These are phyloP conservation scores for Brachypteracias leptosomus DNA, from an alignment of 2,113 vertebrate genomes.

Conservation along the genomic window DNA sequence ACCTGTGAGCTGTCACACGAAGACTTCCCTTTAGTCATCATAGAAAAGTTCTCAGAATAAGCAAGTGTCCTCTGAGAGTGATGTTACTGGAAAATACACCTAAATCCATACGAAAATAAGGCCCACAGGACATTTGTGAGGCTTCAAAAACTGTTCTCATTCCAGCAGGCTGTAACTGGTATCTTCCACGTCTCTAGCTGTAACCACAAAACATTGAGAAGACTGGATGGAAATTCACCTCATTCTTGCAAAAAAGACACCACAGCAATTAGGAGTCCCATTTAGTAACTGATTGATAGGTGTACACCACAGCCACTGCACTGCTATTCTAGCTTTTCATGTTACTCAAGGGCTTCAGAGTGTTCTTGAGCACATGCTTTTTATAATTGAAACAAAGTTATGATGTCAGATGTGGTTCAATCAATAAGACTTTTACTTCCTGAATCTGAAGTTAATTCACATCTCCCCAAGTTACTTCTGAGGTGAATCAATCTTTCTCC, in stretches of 20 bases:
- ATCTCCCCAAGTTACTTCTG: background rate
- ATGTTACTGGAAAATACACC: background rate
- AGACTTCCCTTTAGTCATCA: background rate
- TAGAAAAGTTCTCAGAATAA: background rate
- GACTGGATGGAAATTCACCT: background rate
- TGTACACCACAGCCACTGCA: too few species aligned
- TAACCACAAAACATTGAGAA: background rate
- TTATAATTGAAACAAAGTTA: background rate
- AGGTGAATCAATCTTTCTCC: background rate
- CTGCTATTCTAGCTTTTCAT: background rate
- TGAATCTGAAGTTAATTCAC: background rate
- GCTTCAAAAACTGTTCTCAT: background rate
- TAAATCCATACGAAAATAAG: background rate
- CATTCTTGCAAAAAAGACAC: background rate
- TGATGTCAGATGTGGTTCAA: background rate
- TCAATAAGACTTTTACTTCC: background rate
- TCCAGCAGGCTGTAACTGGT: background rate
- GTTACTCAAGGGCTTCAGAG: background rate
- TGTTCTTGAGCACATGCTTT: background rate
- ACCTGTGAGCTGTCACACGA: background rate
- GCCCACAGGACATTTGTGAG: background rate
- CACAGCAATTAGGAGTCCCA: rapidly evolving
- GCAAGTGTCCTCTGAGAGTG: background rate
- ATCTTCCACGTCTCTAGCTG: background rate
- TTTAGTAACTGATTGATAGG: rapidly evolving